Evolutionary conservation across 2,797 vertebrate genomes (phyloP), one percentile per base, ranked within the genome.

Genomic region (Pangasius krempfi): DNA sequence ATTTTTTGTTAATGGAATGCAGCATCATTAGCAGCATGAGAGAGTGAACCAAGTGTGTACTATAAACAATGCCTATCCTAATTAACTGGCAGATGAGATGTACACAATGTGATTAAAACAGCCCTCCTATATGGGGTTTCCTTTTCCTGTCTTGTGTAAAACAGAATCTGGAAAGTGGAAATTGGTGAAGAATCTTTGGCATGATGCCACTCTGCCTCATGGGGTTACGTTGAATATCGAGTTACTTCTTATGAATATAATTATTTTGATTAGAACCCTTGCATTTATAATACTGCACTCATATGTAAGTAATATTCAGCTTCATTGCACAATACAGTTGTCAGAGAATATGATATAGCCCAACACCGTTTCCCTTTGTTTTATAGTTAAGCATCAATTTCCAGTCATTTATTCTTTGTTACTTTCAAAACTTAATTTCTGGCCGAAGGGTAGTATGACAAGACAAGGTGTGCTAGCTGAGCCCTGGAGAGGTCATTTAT

Each of bases 351-450:
- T 80, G 27, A 58, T 4, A 58, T 37, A 80, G 20, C 18, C 6
- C 33, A 22, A n/a, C 56, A 72, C n/a, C 83, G 40, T 70, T 5
- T 81, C 22, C n/a, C 13, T 62, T 79, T 66, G 33, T 79, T n/a
- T 56, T 84, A 79, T 40, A 50, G 50, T 60, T 64, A 52, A 52
- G 16, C 40, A 64, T 44, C 14, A 80, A 33, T 83, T 82, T 82
- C 79, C 76, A 78, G 25, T 89, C 40, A 60, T 89, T 79, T 18
- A 78, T 52, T 87, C 20, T 25, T 87, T 84, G 44, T 54, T 76
- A 50, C 16, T 72, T 70, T 80, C 27, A 56, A 30, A 37, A 52
- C n/a, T 40, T 70, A 8, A 76, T 56, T 85, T 87, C 40, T 82
- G 62, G 2, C 22, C 2, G 16, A 62, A 64, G 0, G 12, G 5